These are phyloP conservation scores for Periplaneta americana DNA, from an alignment of 1,140 invertebrate genomes.

Conservation along the genomic window DNA sequence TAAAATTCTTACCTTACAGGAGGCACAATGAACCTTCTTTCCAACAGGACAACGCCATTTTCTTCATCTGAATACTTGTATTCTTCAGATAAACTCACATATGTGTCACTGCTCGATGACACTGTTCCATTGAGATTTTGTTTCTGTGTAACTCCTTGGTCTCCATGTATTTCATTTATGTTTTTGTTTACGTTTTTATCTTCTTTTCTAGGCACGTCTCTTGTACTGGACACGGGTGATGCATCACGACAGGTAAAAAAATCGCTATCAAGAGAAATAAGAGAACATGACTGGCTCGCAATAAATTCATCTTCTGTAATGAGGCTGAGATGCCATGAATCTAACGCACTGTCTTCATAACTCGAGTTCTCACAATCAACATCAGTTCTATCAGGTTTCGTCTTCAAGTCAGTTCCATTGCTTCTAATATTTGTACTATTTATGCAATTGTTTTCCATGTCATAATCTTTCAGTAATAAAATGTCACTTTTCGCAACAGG, in stretches of 20 bases:
- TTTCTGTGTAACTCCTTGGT: neutral
- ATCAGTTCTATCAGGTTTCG: too few relatives aligned
- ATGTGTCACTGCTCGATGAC: neutral
- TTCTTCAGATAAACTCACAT: slow-evolving; percentile 46
- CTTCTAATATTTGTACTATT: too few relatives aligned
- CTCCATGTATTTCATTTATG: neutral
- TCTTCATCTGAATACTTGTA: slow-evolving; percentile 69
- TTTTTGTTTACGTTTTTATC: neutral
- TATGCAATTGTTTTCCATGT: too few relatives aligned
- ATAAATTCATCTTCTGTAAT: neutral
- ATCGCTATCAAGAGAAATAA: neutral
- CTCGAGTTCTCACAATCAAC: too few relatives aligned
- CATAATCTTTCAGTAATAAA: too few relatives aligned
- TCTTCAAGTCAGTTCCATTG: too few relatives aligned
- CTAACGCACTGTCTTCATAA: too few relatives aligned
- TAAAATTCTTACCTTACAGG: slow-evolving; percentile 46
- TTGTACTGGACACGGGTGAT: neutral
- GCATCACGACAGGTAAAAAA: neutral
- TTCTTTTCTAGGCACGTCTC: neutral
- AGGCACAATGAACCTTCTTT: slow-evolving; percentile 54
- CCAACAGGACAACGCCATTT: slow-evolving; percentile 61
- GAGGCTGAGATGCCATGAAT: too few relatives aligned
- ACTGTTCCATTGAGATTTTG: neutral
- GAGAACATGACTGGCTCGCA: neutral
- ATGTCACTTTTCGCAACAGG: too few relatives aligned